These are phyloP conservation scores for Dinoponera quadriceps DNA, from an alignment of 1,140 invertebrate species.

Conservation along the genomic window DNA sequence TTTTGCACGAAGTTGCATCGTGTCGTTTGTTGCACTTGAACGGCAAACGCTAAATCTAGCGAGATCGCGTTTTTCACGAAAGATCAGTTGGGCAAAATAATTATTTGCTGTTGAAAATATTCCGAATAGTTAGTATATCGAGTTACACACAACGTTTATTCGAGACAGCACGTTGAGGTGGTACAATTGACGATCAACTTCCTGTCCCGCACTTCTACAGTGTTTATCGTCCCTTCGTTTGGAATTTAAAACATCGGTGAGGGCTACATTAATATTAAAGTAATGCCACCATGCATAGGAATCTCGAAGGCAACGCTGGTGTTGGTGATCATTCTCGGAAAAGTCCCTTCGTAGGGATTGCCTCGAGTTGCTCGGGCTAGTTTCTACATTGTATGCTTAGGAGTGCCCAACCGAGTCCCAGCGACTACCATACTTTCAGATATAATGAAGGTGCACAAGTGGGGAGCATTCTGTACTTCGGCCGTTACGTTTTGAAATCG, in stretches of 20 bases:
- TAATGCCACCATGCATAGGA: slow-evolving; percentile 1
- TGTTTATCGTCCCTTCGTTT: neutral
- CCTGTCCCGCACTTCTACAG: neutral
- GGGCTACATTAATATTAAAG: slow-evolving; percentile 39
- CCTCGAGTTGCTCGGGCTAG: slow-evolving; percentile 9
- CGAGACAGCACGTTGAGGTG: neutral
- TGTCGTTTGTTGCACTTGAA: neutral
- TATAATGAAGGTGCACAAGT: neutral
- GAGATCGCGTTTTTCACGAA: neutral
- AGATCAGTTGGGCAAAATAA: too few species aligned
- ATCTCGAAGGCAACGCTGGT: slow-evolving; percentile 2
- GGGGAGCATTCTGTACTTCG: neutral
- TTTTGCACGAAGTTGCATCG: slow-evolving; percentile 13
- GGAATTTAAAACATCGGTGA: neutral
- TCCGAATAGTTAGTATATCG: too few species aligned
- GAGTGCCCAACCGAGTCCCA: slow-evolving; percentile 9
- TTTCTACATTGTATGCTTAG: slow-evolving; percentile 48
- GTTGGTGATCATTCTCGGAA: slow-evolving; percentile 39
- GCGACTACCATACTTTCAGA: neutral
- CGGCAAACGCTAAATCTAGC: neutral
- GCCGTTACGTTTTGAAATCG: neutral
- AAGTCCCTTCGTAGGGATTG: neutral
- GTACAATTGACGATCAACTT: neutral
- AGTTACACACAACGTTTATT: too few species aligned
- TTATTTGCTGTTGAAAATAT: too few species aligned